Evolutionary conservation across 2,888 invertebrate species (phyloP), one percentile per base, ranked within the genome.

Genomic region (Acronicta alni): DNA sequence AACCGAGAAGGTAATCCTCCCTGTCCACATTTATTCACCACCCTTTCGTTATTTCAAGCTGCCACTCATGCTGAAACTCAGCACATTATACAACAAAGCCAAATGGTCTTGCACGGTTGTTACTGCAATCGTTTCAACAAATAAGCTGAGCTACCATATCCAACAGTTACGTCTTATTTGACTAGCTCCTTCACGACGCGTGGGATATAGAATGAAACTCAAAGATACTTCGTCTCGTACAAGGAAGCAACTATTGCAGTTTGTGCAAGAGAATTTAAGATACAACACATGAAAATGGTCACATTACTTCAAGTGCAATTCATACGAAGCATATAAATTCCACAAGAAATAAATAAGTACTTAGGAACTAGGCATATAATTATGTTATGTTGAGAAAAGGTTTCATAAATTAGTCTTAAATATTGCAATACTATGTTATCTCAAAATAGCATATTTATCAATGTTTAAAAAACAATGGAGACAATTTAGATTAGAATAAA

Each of bases 1-100:
- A 94, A 74, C 96, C 97, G 78, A 98, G 93, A 75, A 96, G 95
- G 88, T 97, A 98, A 84, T 96, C 96, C 87, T 96, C 95, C 80
- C 96, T 94, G 94, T 92, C 87, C 91, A 89, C 90, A 93, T 93
- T 92, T 83, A 93, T 87, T 87, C 85, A 90, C 89, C 90, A 90
- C 84, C 89, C 84, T 84, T 87, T 88, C 79, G 89, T 93, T 93
- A 93, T 88, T 88, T 77, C 77, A 82, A 75, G 85, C 82, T 70
- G 80, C 75, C 67, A 75, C 77, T 76, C 75, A 87, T 87, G 90
- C 92, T 93, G 91, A 81, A 92, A 90, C 87, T 91, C 91, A 92
- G 92, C 91, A 88, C 85, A 87, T 79, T 79, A 87, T 86, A 89
- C 80, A 86, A 85, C 79, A 86, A 83, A 80, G 84, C 81, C 81